Evolutionary conservation across 2,888 invertebrate species (phyloP), one percentile per base, ranked within the genome.

Genomic region (Pteria penguin): DNA sequence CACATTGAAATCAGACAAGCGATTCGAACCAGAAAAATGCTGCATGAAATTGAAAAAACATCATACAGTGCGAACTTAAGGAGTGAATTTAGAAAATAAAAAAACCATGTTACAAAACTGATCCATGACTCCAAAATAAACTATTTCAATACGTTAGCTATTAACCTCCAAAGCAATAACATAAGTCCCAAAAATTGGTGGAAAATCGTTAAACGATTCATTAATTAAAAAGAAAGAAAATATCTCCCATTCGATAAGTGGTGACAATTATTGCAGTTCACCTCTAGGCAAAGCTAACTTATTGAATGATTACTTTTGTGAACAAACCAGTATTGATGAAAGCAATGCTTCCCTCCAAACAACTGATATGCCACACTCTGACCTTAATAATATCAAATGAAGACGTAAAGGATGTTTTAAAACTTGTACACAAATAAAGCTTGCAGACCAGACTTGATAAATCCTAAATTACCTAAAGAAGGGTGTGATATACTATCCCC

Each of bases 1-100:
- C 57, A 57, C n/a, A 22, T 14, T 57, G 57, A 57, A 57, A 57
- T 57, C 5, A 57, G 57, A 22, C 5, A 57, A n/a, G 57, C 57
- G 14, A 57, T 57, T 14, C 5, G 45, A 57, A n/a, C 5, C 8
- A 57, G 57, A 57, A 57, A 57, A n/a, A 57, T 5, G 22, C 5
- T n/a, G n/a, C 57, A 57, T n/a, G n/a, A 57, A 57, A n/a, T 57
- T 4, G 57, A 8, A 5, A 57, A 14, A 57, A 5, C 8, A 57
- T 14, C 14, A 5, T 14, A 22, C n/a, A 14, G 11, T 5, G 4
- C 57, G 5, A n/a, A 22, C 5, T 14, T 8, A 11, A 11, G 45
- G 45, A 11, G 5, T 11, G 14, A 36, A 11, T 36, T 36, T 36
- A 36, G 45, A 36, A 36, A 36, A 11, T 36, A 5, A 11, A 36